These are phyloP conservation scores for Phyllotreta striolata DNA, from an alignment of 2,888 invertebrate genomes.

Conservation along the genomic window DNA sequence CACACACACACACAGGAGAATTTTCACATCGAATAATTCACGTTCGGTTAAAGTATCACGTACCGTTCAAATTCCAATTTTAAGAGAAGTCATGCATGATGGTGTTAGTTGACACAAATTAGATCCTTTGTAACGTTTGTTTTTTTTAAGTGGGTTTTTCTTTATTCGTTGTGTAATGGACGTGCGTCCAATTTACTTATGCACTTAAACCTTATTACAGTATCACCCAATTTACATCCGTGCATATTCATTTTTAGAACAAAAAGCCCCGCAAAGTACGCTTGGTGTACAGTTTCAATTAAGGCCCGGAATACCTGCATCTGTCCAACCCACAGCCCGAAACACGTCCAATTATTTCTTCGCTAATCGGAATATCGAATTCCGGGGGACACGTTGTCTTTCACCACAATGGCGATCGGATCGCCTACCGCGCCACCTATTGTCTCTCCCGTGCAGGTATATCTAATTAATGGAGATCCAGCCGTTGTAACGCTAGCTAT, in stretches of 20 bases:
- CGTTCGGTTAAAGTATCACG: constrained; percentile 13
- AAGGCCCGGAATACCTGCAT: not conserved
- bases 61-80: constrained; percentile 2
- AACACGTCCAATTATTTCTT: constrained; percentile 7
- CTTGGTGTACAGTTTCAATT: not conserved
- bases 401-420: not conserved
- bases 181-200: too few species aligned
- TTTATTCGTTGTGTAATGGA: not conserved
- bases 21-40: constrained; percentile 6
- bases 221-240: too few species aligned
- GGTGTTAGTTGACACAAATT: constrained; percentile 6
- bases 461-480: constrained; percentile 50
- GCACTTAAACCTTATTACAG: too few species aligned
- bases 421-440: constrained; percentile 39
- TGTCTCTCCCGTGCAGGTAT: constrained; percentile 46
- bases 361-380: constrained; percentile 6
- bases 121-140: not conserved
- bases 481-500: constrained; percentile 39
- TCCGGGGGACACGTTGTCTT: not conserved
- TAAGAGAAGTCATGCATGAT: constrained; percentile 16
- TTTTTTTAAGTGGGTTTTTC: not conserved
- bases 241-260: too few species aligned
- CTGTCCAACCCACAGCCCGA: too few species aligned
- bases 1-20: not conserved
- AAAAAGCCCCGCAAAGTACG: too few species aligned